Conservation (phyloP, 2,797 vertebrate genomes). For the Gadopsis marmoratus region DNA sequence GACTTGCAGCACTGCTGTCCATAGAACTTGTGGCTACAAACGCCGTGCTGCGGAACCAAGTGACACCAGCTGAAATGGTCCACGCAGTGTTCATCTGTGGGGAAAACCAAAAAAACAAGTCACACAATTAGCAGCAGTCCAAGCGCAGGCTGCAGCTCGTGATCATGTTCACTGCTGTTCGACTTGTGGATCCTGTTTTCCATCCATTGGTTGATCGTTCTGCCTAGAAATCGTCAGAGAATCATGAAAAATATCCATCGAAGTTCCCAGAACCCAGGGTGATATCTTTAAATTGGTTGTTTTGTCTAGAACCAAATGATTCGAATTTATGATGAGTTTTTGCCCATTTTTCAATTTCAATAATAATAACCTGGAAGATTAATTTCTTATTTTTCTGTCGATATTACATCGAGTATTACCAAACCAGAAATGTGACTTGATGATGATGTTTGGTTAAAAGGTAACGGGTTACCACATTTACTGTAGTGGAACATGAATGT, state of each 20-base stretch:
- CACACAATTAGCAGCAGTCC: not conserved
- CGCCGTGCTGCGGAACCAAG: slow-evolving; percentile 94
- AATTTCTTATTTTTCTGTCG: not conserved
- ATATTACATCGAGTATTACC: too few relatives aligned
- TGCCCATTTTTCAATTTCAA: not conserved
- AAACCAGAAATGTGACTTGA: not conserved
- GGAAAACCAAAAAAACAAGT: not conserved
- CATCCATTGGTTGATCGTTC: not conserved
- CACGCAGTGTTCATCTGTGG: slow-evolving; percentile 89
- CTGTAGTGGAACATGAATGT: not conserved
- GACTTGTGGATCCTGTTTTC: not conserved
- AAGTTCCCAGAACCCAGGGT: not conserved
- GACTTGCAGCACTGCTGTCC: slow-evolving; percentile 97
- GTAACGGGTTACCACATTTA: not conserved
- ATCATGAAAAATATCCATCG: not conserved
- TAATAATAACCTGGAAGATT: not conserved
- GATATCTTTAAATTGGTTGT: not conserved
- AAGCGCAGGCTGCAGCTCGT: not conserved
- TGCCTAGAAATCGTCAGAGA: not conserved
- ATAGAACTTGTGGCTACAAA: slow-evolving; percentile 98
- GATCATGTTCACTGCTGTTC: not conserved
- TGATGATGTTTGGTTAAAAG: not conserved
- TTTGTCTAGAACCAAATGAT: too few relatives aligned
- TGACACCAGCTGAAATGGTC: slow-evolving; percentile 96
- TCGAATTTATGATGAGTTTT: too few relatives aligned